phyloP scores from a whole-genome alignment of 2,888 invertebrate species.

The Folsomia candida region DNA sequence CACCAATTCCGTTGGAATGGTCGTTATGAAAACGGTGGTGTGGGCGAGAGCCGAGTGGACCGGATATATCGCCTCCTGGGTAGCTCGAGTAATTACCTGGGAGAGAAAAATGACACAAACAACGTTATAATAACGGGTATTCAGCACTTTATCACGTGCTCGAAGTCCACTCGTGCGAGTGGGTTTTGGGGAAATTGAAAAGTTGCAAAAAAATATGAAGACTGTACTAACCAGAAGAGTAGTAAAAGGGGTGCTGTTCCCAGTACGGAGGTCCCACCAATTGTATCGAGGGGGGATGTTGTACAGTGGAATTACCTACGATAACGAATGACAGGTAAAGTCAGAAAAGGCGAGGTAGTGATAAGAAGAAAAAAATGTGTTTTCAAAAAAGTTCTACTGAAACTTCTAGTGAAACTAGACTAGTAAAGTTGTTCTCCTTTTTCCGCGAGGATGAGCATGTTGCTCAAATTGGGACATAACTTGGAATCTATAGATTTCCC shows the following conservation, averaged over 20 bases:
- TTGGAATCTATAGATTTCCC: too few species aligned
- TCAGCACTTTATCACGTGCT: neutral
- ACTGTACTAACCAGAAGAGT: slow-evolving; percentile 1
- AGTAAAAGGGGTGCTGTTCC: slow-evolving; percentile 45
- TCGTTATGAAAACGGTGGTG: slow-evolving; percentile 27
- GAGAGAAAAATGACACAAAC: neutral
- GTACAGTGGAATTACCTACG: slow-evolving; percentile 41
- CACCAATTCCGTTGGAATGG: neutral
- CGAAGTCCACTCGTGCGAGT: too few species aligned
- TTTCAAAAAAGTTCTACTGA: neutral
- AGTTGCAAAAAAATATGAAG: too few species aligned
- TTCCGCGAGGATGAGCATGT: too few species aligned
- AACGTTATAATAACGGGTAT: too few species aligned
- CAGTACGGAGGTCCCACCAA: slow-evolving; percentile 46
- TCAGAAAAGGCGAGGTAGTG: too few species aligned
- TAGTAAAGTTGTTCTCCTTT: too few species aligned
- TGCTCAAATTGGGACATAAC: too few species aligned
- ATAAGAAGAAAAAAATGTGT: neutral
- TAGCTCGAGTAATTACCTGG: slow-evolving; percentile 33
- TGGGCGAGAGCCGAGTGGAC: slow-evolving; percentile 28
- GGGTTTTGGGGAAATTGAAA: too few species aligned
- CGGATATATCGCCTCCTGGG: slow-evolving; percentile 32
- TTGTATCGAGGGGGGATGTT: slow-evolving; percentile 47
- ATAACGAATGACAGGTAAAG: too few species aligned
- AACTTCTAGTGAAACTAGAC: neutral